Conservation (phyloP, 2,113 vertebrate genomes). For the Tupaia chinensis region DNA sequence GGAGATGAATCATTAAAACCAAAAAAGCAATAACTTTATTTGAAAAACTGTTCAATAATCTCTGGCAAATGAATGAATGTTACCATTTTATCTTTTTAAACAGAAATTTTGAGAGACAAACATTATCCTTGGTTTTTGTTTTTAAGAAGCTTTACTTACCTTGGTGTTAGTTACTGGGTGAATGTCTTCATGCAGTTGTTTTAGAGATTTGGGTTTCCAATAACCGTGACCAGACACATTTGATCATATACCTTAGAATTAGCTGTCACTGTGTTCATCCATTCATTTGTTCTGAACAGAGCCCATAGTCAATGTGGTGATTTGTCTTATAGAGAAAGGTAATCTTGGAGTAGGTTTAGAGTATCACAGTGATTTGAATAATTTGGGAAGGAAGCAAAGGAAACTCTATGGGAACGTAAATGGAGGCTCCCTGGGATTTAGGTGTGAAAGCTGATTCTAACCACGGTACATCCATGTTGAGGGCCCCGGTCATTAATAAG, state of each 20-base stretch:
- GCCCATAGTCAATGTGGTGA: neutral
- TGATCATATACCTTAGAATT: neutral
- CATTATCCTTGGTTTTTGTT: neutral
- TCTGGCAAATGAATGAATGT: neutral
- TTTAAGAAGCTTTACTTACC: neutral
- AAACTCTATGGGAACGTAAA: neutral
- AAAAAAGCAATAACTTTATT: slow-evolving; percentile 20
- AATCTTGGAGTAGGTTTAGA: neutral
- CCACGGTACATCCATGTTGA: neutral
- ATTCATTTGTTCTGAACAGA: slow-evolving; percentile 39
- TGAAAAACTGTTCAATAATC: neutral
- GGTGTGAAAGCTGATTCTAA: neutral
- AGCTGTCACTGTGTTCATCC: neutral
- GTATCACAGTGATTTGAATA: neutral
- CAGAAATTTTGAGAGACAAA: neutral
- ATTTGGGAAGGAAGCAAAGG: neutral
- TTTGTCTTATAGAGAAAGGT: neutral
- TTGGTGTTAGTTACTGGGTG: neutral
- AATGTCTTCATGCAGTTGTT: neutral
- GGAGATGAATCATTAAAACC: slow-evolving; percentile 19
- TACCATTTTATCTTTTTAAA: neutral
- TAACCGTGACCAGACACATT: neutral
- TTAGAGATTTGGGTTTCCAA: neutral
- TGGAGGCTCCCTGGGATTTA: neutral
- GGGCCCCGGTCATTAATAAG: neutral